These are phyloP conservation scores for Lerema accius DNA, from an alignment of 1,140 invertebrate genomes.

Conservation along the genomic window DNA sequence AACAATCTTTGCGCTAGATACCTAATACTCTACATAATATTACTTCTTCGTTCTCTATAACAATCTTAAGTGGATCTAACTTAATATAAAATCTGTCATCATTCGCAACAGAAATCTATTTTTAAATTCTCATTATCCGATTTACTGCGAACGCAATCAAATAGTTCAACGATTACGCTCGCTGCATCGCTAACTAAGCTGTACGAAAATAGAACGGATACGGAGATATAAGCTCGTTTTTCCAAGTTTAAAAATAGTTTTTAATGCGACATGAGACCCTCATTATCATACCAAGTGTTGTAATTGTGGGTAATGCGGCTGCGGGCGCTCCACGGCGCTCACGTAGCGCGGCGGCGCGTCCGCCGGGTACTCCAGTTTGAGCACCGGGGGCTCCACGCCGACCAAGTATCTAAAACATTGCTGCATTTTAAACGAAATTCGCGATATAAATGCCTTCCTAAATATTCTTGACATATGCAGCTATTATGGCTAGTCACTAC, in stretches of 20 bases:
- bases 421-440: neutral
- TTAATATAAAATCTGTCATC: no score
- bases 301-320: slow-evolving; percentile 56
- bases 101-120: no score
- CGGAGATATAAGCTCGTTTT: slow-evolving; percentile 10
- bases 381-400: slow-evolving; percentile 93
- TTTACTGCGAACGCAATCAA: neutral
- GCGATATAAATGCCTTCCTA: no score
- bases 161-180: neutral
- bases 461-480: no score
- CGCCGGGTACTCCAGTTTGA: slow-evolving; percentile 86
- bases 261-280: slow-evolving; percentile 9
- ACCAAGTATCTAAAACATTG: slow-evolving; percentile 86
- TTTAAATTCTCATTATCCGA: slow-evolving; percentile 11
- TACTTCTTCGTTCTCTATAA: no score
- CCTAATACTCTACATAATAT: no score
- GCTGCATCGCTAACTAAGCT: slow-evolving; percentile 9
- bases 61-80: no score
- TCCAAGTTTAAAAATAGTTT: slow-evolving; percentile 25
- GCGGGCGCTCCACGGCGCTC: slow-evolving; percentile 84
- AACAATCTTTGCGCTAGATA: no score
- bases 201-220: slow-evolving; percentile 22
- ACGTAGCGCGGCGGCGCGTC: slow-evolving; percentile 86
- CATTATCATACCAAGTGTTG: slow-evolving; percentile 81
- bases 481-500: no score